A percentile compares a stretch with the other conserved stretches of the same genome.
Evolutionary conservation across 2,888 invertebrate species (phyloP).

Genomic region (Synergus gifuensis): DNA sequence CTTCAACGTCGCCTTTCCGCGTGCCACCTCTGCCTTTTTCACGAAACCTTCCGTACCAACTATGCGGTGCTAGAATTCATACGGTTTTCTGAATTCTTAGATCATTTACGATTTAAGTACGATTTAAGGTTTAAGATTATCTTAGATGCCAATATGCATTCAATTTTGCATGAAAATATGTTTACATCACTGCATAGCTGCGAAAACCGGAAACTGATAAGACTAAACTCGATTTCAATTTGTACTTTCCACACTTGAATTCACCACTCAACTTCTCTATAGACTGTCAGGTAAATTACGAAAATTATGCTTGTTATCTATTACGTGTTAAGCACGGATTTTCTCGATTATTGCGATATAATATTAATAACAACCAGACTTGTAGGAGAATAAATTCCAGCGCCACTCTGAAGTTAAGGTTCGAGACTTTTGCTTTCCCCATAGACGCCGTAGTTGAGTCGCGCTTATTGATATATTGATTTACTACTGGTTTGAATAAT

Average conservation of each 20-base stretch:
- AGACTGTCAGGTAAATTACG: slow-evolving; percentile 13
- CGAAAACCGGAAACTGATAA: slow-evolving; percentile 13
- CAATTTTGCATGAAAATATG: not conserved
- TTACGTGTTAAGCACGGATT: not conserved
- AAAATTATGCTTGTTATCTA: slow-evolving; percentile 7
- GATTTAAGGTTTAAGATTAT: not conserved
- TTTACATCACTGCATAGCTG: not conserved
- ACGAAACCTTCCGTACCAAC: not conserved
- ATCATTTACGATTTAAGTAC: not conserved
- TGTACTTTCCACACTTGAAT: slow-evolving; percentile 28
- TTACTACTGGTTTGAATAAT: slow-evolving; percentile 24
- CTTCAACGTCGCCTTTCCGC: slow-evolving; percentile 56
- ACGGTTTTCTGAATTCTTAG: not conserved
- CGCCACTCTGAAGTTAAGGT: slow-evolving; percentile 8
- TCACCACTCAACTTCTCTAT: not conserved
- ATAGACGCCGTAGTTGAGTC: not conserved
- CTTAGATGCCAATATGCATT: not conserved
- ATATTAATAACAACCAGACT: slow-evolving; percentile 15
- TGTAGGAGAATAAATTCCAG: slow-evolving; percentile 22
- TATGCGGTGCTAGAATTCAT: not conserved
- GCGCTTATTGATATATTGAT: slow-evolving; percentile 34
- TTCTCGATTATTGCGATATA: slow-evolving; percentile 23
- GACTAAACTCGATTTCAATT: slow-evolving; percentile 13
- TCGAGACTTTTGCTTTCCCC: slow-evolving; percentile 7
- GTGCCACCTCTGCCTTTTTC: slow-evolving; percentile 49